Base-by-base conservation (phyloP, 92 coral and sea anemone species). In the Isaurus tuberculatus region DNA sequence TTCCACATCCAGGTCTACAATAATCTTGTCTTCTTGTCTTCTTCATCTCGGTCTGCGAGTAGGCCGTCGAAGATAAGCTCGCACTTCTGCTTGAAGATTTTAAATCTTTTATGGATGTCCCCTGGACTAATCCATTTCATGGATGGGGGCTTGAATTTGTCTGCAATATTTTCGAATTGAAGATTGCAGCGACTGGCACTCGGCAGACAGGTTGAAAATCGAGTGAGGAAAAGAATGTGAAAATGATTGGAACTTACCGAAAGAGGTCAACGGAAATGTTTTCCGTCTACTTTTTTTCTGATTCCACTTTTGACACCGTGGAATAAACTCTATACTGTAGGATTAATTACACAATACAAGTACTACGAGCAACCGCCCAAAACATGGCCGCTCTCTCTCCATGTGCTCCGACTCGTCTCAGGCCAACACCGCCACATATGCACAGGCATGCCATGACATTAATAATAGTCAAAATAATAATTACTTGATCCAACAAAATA, bases 51-150 rank as follows among this genome's bases (percentile, higher is more conserved):
- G 44, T 53, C 73, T 75, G 31, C 85, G 27, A 88, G 79, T 43
- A 85, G 91, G 22, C 95, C 90, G 2, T 91, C 87, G 65, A 91
- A 91, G 28, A 89, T 73, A 22, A 88, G 87, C 16, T 55, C 28
- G 60, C 84, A 88, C 58, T 91, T 91, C 25, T 91, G 94, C 46
- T 75, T 86, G 84, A 89, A 87, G 5, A 83, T 34, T 68, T 87
- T 91, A 68, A 87, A 84, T 79, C 89, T 3, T 68, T 83, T 87
- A 88, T 90, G 85, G 26, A 82, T 26, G 33, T 90, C 93, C 19
- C 93, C 93, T 26, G 93, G 91, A n/a, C 86, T 70, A 40, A 23
- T 68, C 89, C 94, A 91, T 84, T 91, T 89, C 89, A 87, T 91
- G 3, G 84, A 69, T 16, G 89, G 91, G 29, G 85, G 63, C 65